Conservation (phyloP, 2,888 invertebrate genomes). For the Xylota segnis region DNA sequence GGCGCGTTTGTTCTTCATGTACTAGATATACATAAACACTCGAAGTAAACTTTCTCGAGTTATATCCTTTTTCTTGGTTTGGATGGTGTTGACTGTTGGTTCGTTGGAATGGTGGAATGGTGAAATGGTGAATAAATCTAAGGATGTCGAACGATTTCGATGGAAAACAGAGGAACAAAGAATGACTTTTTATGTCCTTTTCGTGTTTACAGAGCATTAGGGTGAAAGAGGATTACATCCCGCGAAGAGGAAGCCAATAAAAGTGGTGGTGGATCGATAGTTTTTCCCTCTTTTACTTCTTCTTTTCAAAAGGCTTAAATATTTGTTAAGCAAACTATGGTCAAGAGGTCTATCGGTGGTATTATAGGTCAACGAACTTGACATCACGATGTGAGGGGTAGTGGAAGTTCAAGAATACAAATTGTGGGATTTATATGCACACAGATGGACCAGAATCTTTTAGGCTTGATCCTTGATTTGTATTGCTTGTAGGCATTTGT, state of each 20-base stretch:
- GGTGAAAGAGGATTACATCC: slow-evolving; percentile 57
- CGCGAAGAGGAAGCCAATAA: slow-evolving; percentile 65
- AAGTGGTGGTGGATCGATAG: slow-evolving; percentile 58
- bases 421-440: too few species aligned
- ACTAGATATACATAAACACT: slow-evolving; percentile 62
- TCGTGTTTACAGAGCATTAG: slow-evolving; percentile 64
- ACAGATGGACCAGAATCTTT: too few species aligned
- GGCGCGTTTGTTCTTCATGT: slow-evolving; percentile 59
- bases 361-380: slow-evolving; percentile 33
- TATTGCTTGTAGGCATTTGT: too few species aligned
- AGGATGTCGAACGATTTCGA: slow-evolving; percentile 49
- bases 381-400: too few species aligned
- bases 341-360: slow-evolving; percentile 27
- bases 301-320: slow-evolving; percentile 9
- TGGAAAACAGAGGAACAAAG: slow-evolving; percentile 1
- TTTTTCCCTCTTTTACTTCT: slow-evolving; percentile 15
- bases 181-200: slow-evolving; percentile 59
- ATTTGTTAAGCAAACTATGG: slow-evolving; percentile 32
- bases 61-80: slow-evolving; percentile 47
- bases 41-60: slow-evolving; percentile 63
- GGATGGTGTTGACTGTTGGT: slow-evolving; percentile 39
- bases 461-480: too few species aligned
- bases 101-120: too few species aligned
- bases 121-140: slow-evolving; percentile 60
- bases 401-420: too few species aligned